Conservation (phyloP, 2,113 vertebrate species). For the Onychorhynchus coronatus region DNA sequence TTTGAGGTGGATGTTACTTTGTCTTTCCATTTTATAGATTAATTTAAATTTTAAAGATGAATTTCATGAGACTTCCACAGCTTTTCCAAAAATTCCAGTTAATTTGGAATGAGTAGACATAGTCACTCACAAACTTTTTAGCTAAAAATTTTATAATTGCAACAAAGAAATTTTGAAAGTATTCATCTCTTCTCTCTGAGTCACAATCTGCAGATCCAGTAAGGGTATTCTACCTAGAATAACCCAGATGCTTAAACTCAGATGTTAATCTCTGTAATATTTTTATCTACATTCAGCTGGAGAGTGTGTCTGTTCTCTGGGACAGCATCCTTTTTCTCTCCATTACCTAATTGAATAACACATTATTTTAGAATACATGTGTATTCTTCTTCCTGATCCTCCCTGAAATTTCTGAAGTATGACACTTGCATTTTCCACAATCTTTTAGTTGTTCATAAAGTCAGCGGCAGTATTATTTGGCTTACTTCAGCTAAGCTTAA, state of each 20-base stretch:
- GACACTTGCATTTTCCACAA: neutral
- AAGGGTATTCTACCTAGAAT: neutral
- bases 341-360: neutral
- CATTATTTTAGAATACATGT: neutral
- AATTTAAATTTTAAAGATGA: too few relatives aligned
- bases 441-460: neutral
- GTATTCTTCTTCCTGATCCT: neutral
- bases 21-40: neutral
- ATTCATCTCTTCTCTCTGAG: neutral
- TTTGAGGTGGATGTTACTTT: neutral
- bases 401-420: neutral
- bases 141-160: neutral
- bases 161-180: neutral
- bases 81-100: neutral
- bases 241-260: neutral
- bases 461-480: neutral
- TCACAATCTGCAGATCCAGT: neutral
- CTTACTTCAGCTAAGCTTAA: neutral
- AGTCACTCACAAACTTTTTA: neutral
- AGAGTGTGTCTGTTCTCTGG: neutral
- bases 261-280: neutral
- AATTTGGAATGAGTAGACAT: neutral
- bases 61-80: neutral
- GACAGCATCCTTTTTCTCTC: neutral
- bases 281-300: neutral